Evolutionary conservation across 1,140 invertebrate species (phyloP).

Genomic region (Solenopsis invicta): DNA sequence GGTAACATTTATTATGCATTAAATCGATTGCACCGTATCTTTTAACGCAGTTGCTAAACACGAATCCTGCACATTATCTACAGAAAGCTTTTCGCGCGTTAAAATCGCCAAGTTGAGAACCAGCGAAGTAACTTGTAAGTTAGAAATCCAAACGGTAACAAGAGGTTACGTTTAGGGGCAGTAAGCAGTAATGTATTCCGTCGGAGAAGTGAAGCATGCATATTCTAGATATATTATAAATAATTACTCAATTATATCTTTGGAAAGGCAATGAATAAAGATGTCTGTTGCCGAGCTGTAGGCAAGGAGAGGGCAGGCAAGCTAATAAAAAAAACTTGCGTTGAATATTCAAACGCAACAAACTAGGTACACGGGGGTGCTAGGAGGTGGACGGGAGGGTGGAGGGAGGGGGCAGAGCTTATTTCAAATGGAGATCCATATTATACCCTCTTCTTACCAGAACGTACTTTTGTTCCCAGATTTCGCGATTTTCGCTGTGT

Average conservation of each 20-base stretch:
- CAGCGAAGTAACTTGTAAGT: slow-evolving; percentile 71
- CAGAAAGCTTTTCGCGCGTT: slow-evolving; percentile 36
- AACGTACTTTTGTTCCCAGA: slow-evolving; percentile 83
- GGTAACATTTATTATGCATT: not conserved
- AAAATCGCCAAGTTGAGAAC: slow-evolving; percentile 72
- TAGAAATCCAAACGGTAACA: slow-evolving; percentile 84
- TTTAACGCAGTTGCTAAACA: not conserved
- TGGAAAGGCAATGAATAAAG: slow-evolving; percentile 87
- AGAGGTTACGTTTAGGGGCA: slow-evolving; percentile 85
- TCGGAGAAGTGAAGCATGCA: slow-evolving; percentile 86
- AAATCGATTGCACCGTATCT: not conserved
- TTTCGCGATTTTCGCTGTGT: slow-evolving; percentile 78
- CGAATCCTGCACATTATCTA: not conserved
- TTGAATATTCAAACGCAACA: slow-evolving; percentile 87
- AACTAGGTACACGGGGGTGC: slow-evolving; percentile 85
- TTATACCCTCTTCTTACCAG: slow-evolving; percentile 84
- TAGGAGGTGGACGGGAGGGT: slow-evolving; percentile 68
- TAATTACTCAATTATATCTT: slow-evolving; percentile 88
- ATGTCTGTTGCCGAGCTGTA: slow-evolving; percentile 81
- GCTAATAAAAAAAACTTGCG: slow-evolving; percentile 86
- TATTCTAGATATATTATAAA: slow-evolving; percentile 88
- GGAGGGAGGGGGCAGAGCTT: slow-evolving; percentile 79
- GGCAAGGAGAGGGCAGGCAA: slow-evolving; percentile 79
- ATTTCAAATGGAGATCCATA: slow-evolving; percentile 87
- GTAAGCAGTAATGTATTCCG: slow-evolving; percentile 86